These are phyloP conservation scores for Merops nubicus DNA, from an alignment of 2,113 vertebrate species.

Conservation along the genomic window DNA sequence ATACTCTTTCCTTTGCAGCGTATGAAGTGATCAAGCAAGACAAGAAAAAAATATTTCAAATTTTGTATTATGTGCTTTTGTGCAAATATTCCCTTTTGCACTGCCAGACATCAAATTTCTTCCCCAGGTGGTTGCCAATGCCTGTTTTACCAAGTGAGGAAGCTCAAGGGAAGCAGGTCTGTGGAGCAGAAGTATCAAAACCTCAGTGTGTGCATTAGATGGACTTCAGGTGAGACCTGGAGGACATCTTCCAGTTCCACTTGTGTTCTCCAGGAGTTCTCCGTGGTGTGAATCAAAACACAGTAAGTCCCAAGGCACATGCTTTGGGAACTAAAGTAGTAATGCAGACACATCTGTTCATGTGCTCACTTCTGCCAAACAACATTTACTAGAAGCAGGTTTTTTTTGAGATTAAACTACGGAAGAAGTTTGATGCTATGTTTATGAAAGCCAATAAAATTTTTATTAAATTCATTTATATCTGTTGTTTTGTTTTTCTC, in stretches of 20 bases:
- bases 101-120: background rate
- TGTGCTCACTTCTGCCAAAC: background rate
- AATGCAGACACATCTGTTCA: background rate
- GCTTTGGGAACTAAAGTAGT: background rate
- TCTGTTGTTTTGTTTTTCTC: background rate
- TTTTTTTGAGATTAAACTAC: background rate
- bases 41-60: background rate
- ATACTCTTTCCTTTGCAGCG: background rate
- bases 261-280: background rate
- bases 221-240: background rate
- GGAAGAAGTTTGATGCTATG: background rate
- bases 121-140: background rate
- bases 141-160: background rate
- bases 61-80: rapidly evolving
- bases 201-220: rapidly evolving
- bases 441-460: background rate
- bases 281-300: background rate
- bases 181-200: background rate
- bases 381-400: background rate
- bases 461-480: background rate
- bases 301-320: rapidly evolving
- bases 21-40: background rate
- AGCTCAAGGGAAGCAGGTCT: background rate
- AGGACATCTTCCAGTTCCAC: background rate
- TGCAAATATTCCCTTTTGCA: background rate